These are phyloP conservation scores for Lycaon pictus DNA, from an alignment of 2,113 vertebrate genomes.

Conservation along the genomic window DNA sequence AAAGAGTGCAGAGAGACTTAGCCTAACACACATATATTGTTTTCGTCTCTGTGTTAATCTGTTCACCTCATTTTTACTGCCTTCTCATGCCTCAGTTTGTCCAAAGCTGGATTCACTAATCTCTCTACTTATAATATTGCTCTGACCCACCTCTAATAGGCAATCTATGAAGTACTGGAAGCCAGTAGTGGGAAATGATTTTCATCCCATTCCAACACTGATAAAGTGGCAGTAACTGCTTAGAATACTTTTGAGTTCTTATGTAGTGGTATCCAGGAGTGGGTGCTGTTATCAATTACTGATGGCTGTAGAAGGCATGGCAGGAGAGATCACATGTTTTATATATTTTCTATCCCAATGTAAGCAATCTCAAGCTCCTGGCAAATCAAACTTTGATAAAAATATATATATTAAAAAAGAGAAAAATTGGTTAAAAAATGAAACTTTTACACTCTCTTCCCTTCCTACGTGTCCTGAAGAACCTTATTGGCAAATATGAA, in stretches of 20 bases:
- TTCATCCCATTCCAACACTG: slow-evolving; percentile 2
- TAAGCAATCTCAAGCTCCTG: neutral
- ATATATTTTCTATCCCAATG: neutral
- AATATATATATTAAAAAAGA: too few relatives aligned
- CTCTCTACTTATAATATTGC: neutral
- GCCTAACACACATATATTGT: neutral
- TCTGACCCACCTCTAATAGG: neutral
- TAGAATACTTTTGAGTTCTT: neutral
- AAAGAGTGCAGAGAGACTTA: slow-evolving; percentile 5
- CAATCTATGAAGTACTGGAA: neutral
- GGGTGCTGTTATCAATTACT: neutral
- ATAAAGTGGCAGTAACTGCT: neutral
- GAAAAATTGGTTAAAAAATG: neutral
- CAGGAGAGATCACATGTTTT: neutral
- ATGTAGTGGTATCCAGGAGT: neutral
- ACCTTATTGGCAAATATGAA: slow-evolving; percentile 45
- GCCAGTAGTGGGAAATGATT: neutral
- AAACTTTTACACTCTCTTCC: neutral
- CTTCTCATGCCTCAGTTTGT: neutral
- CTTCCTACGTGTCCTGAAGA: slow-evolving; percentile 58
- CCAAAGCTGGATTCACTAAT: neutral
- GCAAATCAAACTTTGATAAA: too few relatives aligned
- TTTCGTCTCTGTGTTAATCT: neutral
- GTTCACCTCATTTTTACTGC: neutral
- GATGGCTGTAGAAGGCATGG: neutral